phyloP scores from a whole-genome alignment of 2,888 invertebrate species.

The Andrena chrysosceles region DNA sequence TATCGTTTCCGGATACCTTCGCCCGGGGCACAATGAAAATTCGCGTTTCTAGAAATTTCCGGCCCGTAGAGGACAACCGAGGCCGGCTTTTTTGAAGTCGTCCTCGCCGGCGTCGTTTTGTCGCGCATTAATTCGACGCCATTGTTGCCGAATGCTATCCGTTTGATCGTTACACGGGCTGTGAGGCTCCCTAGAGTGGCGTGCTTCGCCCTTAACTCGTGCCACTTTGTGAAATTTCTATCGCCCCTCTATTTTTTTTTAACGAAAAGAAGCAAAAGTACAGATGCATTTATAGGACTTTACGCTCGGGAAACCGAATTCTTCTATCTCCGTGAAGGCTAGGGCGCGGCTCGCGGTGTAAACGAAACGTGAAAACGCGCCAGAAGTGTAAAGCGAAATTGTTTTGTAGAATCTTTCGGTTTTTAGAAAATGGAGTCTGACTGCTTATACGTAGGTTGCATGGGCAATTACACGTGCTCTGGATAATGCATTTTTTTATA shows the following conservation, averaged over 20 bases:
- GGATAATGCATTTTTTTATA: too few relatives aligned
- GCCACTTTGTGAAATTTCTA: neutral
- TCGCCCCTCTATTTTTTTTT: neutral
- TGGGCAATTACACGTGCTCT: too few relatives aligned
- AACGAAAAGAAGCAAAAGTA: neutral
- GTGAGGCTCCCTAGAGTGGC: neutral
- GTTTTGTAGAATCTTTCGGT: too few relatives aligned
- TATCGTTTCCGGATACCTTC: constrained; percentile 57
- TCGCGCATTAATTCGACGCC: constrained; percentile 38
- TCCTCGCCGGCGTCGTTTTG: constrained; percentile 20
- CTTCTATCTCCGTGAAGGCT: too few relatives aligned
- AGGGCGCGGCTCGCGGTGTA: too few relatives aligned
- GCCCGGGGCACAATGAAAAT: constrained; percentile 50
- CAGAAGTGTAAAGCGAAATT: too few relatives aligned
- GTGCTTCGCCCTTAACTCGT: neutral
- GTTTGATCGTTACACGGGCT: constrained; percentile 1
- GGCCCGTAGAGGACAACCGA: constrained; percentile 38
- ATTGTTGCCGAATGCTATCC: constrained; percentile 8
- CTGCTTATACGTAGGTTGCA: too few relatives aligned
- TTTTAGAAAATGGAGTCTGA: too few relatives aligned
- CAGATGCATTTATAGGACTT: neutral
- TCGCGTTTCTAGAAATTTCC: constrained; percentile 54
- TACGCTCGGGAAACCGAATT: neutral
- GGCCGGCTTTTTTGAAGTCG: constrained; percentile 26
- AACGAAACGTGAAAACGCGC: too few relatives aligned